Evolutionary conservation across 2,113 vertebrate species (phyloP).

Genomic region (Scartelaos histophorus): DNA sequence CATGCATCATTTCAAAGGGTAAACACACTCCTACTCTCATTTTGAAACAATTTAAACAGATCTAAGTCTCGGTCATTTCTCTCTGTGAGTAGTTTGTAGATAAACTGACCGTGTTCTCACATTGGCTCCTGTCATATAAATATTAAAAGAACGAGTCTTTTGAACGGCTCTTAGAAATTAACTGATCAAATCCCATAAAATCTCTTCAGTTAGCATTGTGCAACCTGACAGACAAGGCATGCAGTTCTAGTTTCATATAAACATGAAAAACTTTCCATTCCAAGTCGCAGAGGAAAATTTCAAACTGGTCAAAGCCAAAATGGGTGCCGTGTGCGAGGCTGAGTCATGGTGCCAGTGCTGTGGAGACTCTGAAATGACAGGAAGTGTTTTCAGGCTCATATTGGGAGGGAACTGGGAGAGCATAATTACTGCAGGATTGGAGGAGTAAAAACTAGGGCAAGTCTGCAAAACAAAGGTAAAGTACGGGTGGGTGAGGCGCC

Average conservation of each 20-base stretch:
- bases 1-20: too few relatives aligned
- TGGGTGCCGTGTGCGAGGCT: slow-evolving; percentile 12
- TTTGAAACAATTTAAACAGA: too few relatives aligned
- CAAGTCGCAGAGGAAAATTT: slow-evolving; percentile 26
- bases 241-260: not conserved
- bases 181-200: too few relatives aligned
- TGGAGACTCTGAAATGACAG: slow-evolving; percentile 25
- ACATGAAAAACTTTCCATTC: not conserved
- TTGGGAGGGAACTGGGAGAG: not conserved
- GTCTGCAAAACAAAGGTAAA: not conserved
- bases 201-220: slow-evolving; percentile 18
- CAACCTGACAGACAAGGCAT: slow-evolving; percentile 27
- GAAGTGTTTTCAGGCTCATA: not conserved
- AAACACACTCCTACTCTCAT: too few relatives aligned
- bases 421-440: not conserved
- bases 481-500: too few relatives aligned
- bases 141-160: too few relatives aligned
- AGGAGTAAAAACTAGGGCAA: slow-evolving; percentile 20
- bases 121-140: too few relatives aligned
- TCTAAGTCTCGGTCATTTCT: too few relatives aligned
- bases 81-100: too few relatives aligned
- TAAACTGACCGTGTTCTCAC: too few relatives aligned
- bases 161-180: too few relatives aligned
- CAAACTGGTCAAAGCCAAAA: not conserved
- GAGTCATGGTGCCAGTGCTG: slow-evolving; percentile 33